These are phyloP conservation scores for Ennomos quercinarius DNA, from an alignment of 2,888 invertebrate species.

Conservation along the genomic window DNA sequence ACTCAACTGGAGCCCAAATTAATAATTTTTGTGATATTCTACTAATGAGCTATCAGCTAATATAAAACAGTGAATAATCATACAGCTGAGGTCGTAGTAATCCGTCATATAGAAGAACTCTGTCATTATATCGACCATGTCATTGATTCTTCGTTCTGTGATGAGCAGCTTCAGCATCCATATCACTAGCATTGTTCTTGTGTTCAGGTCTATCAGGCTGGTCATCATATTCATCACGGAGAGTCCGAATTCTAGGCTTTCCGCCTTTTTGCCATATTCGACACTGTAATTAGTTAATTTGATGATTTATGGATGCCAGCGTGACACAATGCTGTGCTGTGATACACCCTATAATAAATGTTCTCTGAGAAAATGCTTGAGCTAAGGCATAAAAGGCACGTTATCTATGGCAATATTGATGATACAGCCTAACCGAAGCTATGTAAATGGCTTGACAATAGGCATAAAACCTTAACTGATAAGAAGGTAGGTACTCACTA, in stretches of 20 bases:
- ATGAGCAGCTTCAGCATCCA: slow-evolving; percentile 65
- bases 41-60: no score
- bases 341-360: not conserved
- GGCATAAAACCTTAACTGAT: no score
- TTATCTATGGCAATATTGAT: no score
- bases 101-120: slow-evolving; percentile 65
- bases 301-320: no score
- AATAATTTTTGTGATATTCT: no score
- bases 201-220: slow-evolving; percentile 49
- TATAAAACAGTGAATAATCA: slow-evolving; percentile 23
- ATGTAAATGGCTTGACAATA: no score
- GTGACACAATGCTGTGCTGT: no score
- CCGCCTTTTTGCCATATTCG: slow-evolving; percentile 59
- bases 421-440: no score
- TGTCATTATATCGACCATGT: slow-evolving; percentile 67
- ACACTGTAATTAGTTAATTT: slow-evolving; percentile 48
- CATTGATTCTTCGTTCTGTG: slow-evolving; percentile 57
- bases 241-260: slow-evolving; percentile 63
- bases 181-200: slow-evolving; percentile 56
- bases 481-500: slow-evolving; percentile 54
- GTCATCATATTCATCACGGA: slow-evolving; percentile 65
- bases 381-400: no score
- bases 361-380: no score
- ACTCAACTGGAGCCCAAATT: no score
- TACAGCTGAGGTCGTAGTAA: slow-evolving; percentile 63